Percentiles rank a stretch among this genome's conserved stretches.
phyloP scores from a whole-genome alignment of 2,797 vertebrate genomes.

The Notamacropus eugenii region DNA sequence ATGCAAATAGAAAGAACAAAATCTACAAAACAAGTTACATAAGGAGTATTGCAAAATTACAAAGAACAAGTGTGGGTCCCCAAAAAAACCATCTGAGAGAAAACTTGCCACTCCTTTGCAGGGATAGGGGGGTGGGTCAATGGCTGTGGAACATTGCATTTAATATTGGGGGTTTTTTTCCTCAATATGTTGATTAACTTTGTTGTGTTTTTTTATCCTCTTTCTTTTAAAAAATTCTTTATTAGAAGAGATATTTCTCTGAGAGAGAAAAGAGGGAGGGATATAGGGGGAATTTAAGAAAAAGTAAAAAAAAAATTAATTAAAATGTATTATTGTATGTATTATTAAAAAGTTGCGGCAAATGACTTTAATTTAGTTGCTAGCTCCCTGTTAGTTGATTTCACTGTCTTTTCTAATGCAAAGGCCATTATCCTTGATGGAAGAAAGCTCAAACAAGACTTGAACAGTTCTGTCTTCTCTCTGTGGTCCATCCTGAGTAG shows the following conservation, averaged over 20 bases:
- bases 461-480: not conserved
- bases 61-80: not conserved
- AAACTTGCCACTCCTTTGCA: not conserved
- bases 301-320: not conserved
- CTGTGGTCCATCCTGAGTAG: not conserved
- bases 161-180: not conserved
- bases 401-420: not conserved
- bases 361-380: not conserved
- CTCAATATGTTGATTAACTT: not conserved
- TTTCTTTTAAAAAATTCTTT: not conserved
- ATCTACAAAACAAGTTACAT: no score
- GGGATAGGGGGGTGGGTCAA: not conserved
- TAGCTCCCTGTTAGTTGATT: not conserved
- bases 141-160: not conserved
- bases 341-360: not conserved
- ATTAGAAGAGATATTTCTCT: not conserved
- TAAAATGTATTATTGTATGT: not conserved
- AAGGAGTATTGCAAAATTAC: not conserved
- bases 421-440: not conserved
- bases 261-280: not conserved
- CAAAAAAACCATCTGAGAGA: not conserved
- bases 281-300: not conserved
- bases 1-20: not conserved
- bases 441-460: not conserved
- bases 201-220: not conserved